A percentile compares a stretch with the other conserved stretches of the same genome.
Evolutionary conservation across 2,888 invertebrate genomes (phyloP).

Genomic region (Portevinia maculata): DNA sequence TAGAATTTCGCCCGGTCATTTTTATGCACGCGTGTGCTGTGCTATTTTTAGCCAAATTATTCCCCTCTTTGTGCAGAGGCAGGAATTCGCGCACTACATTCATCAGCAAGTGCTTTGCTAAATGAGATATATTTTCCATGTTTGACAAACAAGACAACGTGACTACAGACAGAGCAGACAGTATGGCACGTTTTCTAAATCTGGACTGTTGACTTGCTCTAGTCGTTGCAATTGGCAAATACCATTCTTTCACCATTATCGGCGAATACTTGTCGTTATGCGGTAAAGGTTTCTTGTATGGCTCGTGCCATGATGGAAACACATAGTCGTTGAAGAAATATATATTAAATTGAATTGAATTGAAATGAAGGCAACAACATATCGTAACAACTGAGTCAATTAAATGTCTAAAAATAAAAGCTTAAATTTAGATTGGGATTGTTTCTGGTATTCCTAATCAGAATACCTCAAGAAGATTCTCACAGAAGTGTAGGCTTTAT

Average conservation of each 20-base stretch:
- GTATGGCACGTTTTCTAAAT: constrained; percentile 59
- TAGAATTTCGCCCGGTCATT: constrained; percentile 32
- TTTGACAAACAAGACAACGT: constrained; percentile 37
- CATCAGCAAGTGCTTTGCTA: constrained; percentile 39
- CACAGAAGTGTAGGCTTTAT: too few relatives aligned
- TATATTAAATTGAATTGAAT: not conserved
- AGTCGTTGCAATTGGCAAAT: not conserved
- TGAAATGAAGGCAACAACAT: not conserved
- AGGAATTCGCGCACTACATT: constrained; percentile 41
- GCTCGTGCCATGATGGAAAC: constrained; percentile 5
- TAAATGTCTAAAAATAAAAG: constrained; percentile 5
- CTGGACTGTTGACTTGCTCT: constrained; percentile 27
- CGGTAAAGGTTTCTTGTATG: too few relatives aligned
- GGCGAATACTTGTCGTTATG: constrained; percentile 13
- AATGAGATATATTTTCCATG: constrained; percentile 53
- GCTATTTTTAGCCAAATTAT: constrained; percentile 49
- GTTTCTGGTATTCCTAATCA: too few relatives aligned
- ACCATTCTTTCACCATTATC: not conserved
- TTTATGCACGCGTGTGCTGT: not conserved
- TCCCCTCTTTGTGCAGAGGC: constrained; percentile 2
- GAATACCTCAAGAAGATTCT: too few relatives aligned
- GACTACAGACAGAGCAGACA: constrained; percentile 51
- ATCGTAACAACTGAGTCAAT: not conserved
- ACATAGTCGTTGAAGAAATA: constrained; percentile 27
- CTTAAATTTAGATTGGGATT: constrained; percentile 36